Base-by-base conservation (phyloP, 1,140 invertebrate genomes). In the Cotesia chilonis region DNA sequence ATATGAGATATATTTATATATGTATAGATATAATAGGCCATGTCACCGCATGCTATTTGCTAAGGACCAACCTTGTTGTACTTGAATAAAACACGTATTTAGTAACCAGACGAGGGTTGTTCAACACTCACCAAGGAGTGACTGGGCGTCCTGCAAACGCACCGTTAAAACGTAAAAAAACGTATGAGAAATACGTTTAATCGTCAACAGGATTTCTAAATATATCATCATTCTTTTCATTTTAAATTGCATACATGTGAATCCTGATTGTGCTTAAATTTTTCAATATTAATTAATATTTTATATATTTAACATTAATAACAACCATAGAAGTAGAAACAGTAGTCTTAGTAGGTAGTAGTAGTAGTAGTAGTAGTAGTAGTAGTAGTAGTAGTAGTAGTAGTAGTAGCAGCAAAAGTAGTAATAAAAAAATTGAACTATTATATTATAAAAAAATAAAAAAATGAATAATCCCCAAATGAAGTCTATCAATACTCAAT, bases 41-140 rank as follows among this genome's bases (percentile, higher is more conserved):
- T 83, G 80, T 87, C 84, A 85, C 85, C 83, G 80, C 85, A 87
- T 87, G 85, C 85, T 87, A 86, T 80, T 86, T 87, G 81, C 84
- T 86, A 85, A 86, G 84, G 85, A 85, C 84, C 85, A 85, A 87
- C 84, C 85, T 87, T 87, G 83, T 85, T 84, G 82, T 78, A 83
- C 84, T 86, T 86, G 84, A 76, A 84, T 85, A 85, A 85, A 86
- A 87, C 83, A 85, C 82, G 83, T 80, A 83, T 86, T 85, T 85
- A 86, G 83, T 84, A 87, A 87, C 85, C 85, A 86, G 84, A 85
- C 83, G 85, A 82, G 82, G 80, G 79, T 84, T 79, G 80, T 84
- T 84, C 80, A 77, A 87, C 83, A 87, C 85, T 86, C 84, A 85
- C 80, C 83, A 78, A 83, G 82, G 85, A 85, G 85, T 85, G 84